These are phyloP conservation scores for Drosophila yakuba DNA, from an alignment of 1,140 invertebrate species.

Conservation along the genomic window DNA sequence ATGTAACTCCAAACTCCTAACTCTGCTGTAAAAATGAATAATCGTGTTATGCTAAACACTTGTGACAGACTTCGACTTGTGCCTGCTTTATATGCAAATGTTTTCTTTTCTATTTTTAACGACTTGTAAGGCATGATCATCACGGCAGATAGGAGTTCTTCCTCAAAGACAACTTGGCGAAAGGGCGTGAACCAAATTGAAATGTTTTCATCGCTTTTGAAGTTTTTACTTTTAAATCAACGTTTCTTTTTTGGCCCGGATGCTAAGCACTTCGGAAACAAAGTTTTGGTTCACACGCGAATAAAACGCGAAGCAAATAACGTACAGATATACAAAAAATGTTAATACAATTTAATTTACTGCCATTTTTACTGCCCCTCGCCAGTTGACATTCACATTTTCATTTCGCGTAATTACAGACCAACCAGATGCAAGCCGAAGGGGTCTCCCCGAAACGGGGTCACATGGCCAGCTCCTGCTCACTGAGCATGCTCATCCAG, in stretches of 20 bases:
- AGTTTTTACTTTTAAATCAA: conserved; percentile 11
- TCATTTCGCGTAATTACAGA: conserved; percentile 71
- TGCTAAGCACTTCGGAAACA: neutral
- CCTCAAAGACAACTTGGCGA: conserved; percentile 25
- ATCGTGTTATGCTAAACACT: conserved; percentile 61
- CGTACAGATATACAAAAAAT: conserved; percentile 57
- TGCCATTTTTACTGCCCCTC: conserved; percentile 47
- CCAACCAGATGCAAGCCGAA: conserved; percentile 18
- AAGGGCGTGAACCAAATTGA: conserved; percentile 54
- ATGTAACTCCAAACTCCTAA: conserved; percentile 42
- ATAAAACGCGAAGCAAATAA: conserved; percentile 30
- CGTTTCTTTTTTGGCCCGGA: conserved; percentile 14
- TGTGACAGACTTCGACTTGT: conserved; percentile 42
- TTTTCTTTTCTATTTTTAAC: conserved; percentile 41
- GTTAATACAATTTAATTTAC: conserved; percentile 81
- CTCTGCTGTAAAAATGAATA: conserved; percentile 69
- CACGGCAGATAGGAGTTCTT: conserved; percentile 36
- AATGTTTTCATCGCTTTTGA: conserved; percentile 59
- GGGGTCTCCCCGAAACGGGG: conserved; percentile 60
- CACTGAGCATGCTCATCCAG: conserved; percentile 61
- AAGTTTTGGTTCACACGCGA: conserved; percentile 61
- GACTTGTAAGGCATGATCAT: conserved; percentile 40
- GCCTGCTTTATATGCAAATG: conserved; percentile 49
- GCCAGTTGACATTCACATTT: conserved; percentile 75
- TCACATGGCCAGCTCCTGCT: conserved; percentile 50